These are phyloP conservation scores for Cryptops parisi DNA, from an alignment of 2,888 invertebrate genomes.

Conservation along the genomic window DNA sequence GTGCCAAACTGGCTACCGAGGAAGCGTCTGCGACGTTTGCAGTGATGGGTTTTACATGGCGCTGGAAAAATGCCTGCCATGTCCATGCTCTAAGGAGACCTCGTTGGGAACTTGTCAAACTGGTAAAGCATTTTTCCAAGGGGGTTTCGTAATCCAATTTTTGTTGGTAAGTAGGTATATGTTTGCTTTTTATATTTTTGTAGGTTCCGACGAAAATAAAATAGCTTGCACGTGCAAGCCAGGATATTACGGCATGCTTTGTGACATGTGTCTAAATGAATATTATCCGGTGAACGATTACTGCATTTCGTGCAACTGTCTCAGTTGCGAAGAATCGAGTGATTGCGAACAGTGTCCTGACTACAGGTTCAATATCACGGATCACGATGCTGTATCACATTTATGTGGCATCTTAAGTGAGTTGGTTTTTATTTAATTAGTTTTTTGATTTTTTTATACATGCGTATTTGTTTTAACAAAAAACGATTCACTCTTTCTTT, in stretches of 20 bases:
- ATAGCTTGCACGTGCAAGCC: not conserved
- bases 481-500: too few relatives aligned
- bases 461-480: too few relatives aligned
- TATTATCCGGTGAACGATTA: constrained; percentile 1
- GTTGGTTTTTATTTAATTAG: too few relatives aligned
- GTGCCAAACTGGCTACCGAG: constrained; percentile 11
- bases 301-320: constrained; percentile 5
- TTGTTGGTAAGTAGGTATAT: not conserved
- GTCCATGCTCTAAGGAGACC: constrained; percentile 10
- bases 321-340: not conserved
- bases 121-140: not conserved
- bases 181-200: not conserved
- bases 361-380: not conserved
- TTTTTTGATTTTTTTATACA: too few relatives aligned
- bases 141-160: not conserved
- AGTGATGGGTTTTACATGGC: not conserved
- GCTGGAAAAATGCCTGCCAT: constrained; percentile 8
- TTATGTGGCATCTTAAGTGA: constrained; percentile 3
- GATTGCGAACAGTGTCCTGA: constrained; percentile 5
- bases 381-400: not conserved
- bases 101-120: constrained; percentile 9
- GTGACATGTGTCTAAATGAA: constrained; percentile 3
- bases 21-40: constrained; percentile 9
- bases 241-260: not conserved
- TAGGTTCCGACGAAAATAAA: not conserved